Base-by-base conservation (phyloP, 2,113 vertebrate species). In the Gambusia affinis region DNA sequence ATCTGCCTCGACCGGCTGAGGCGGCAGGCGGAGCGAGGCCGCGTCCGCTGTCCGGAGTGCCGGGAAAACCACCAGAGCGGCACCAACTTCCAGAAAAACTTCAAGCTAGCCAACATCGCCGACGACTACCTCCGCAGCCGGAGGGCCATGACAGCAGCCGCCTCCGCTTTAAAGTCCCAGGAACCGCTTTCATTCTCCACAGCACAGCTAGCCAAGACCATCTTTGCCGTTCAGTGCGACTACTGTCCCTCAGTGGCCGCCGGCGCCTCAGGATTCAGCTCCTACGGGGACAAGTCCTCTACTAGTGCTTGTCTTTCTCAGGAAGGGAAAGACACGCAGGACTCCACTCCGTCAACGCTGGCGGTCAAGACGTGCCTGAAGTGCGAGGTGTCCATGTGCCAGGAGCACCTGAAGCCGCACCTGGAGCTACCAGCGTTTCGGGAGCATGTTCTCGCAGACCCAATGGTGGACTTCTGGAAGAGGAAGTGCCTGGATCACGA, bases 341-440 rank as follows among this genome's bases (percentile, higher is more conserved):
- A 37, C 22, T 75, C 42, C 8, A 51, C 51, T 2, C n/a, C 63
- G 0, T 47, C 69, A 0, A 39, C 3, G 17, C 70, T 82, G 8
- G 95, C 94, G 0, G 87, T 95, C 8, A 95, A 92, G 80, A 94
- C 91, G 8, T 95, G 94, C 44, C 88, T 95, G 65, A 94, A 94
- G 70, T 95, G 95, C 1, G 94, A 95, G 85, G 94, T 95, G 75
- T 95, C 94, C 0, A 94, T 95, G 94, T 95, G 94, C 57, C 72
- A 80, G 67, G 87, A 92, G 71, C 95, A 95, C 19, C 70, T 94
- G 0, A 88, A 83, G 78, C 93, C 93, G 11, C 94, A 95, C 65
- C 85, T 94, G 80, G 92, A 94, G 28, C 85, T 94, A 28, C 92
- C 90, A 0, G 92, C 91, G 0, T 95, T 94, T 68, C 82, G 88